phyloP scores from a whole-genome alignment of 2,113 vertebrate species.

The Clarias macrocephalus region DNA sequence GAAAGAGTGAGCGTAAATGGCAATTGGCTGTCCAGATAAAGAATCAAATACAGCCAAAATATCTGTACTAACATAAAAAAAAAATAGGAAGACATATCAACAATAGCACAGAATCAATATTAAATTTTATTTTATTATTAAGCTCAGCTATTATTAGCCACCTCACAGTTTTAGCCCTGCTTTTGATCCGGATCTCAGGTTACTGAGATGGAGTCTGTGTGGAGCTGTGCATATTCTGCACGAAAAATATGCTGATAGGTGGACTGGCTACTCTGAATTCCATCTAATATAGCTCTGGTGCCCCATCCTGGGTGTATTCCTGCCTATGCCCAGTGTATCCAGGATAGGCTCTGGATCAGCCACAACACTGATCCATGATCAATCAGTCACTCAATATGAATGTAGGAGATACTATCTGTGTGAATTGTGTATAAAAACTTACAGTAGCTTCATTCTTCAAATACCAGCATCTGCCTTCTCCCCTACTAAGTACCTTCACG shows the following conservation, averaged over 20 bases:
- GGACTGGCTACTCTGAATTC: neutral
- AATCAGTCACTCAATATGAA: neutral
- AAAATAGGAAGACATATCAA: conserved; percentile 23
- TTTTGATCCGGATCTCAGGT: neutral
- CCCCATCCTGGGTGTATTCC: neutral
- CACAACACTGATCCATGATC: neutral
- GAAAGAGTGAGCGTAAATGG: conserved; percentile 2
- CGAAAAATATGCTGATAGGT: neutral
- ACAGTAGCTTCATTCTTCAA: neutral
- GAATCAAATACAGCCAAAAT: neutral
- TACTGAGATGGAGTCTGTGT: neutral
- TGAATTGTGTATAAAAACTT: neutral
- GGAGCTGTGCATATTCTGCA: neutral
- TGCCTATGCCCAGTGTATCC: neutral
- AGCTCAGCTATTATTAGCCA: neutral
- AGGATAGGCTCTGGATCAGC: neutral
- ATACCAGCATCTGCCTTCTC: neutral
- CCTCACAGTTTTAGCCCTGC: neutral
- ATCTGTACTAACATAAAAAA: neutral
- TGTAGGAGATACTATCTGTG: neutral
- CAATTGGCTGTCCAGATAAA: conserved; percentile 27
- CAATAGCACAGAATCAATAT: neutral
- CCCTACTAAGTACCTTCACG: neutral
- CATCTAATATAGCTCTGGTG: neutral
- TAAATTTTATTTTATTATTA: conserved; percentile 5